Conservation (phyloP, 2,888 invertebrate genomes). For the Lobophora halterata region DNA sequence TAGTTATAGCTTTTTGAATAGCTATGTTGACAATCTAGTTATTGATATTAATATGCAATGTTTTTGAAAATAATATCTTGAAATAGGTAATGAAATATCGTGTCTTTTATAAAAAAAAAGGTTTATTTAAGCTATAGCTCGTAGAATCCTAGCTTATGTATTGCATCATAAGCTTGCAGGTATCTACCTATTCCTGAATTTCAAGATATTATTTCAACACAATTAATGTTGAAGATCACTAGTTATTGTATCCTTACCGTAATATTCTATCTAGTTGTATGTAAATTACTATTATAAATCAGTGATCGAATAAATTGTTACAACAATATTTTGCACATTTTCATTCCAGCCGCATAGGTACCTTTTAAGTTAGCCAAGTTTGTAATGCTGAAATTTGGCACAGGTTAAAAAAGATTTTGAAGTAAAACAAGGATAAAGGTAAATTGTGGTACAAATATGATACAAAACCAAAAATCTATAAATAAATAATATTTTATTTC, state of each 20-base stretch:
- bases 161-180: too few relatives aligned
- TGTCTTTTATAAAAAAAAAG: neutral
- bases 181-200: too few relatives aligned
- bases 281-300: conserved; percentile 55
- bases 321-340: conserved; percentile 49
- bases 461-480: too few relatives aligned
- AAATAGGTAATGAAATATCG: conserved; percentile 7
- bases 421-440: too few relatives aligned
- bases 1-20: conserved; percentile 52
- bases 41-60: conserved; percentile 2
- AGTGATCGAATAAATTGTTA: conserved; percentile 81
- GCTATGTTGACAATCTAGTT: conserved; percentile 37
- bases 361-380: too few relatives aligned
- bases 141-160: too few relatives aligned
- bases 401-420: too few relatives aligned
- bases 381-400: too few relatives aligned
- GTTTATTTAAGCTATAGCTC: too few relatives aligned
- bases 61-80: conserved; percentile 21
- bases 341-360: too few relatives aligned
- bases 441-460: too few relatives aligned
- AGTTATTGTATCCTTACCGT: conserved; percentile 52
- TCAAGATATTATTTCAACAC: conserved; percentile 22
- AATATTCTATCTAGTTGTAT: conserved; percentile 68
- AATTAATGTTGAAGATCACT: conserved; percentile 37
- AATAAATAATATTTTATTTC: too few relatives aligned